Evolutionary conservation across 2,113 vertebrate genomes (phyloP).

Genomic region (Oxyruncus cristatus): DNA sequence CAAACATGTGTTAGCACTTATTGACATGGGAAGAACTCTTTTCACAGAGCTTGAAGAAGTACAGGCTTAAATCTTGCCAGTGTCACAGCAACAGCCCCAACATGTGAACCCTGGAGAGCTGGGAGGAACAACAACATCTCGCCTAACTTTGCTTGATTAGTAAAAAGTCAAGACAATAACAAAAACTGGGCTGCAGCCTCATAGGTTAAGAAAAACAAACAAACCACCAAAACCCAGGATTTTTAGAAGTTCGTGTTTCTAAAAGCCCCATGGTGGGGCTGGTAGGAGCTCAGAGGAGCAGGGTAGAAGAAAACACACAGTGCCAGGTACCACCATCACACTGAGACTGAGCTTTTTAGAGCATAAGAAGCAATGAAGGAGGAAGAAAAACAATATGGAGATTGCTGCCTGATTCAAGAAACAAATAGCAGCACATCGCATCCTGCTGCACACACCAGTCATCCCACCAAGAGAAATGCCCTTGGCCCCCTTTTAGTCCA

Average conservation of each 20-base stretch:
- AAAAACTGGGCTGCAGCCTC: background rate
- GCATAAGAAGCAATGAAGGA: background rate
- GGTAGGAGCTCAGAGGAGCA: background rate
- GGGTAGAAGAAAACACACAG: background rate
- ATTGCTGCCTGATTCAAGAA: background rate
- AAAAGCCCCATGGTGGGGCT: background rate
- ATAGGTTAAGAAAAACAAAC: background rate
- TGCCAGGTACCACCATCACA: background rate
- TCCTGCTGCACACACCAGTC: background rate
- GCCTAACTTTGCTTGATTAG: background rate
- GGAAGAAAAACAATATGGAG: accelerated
- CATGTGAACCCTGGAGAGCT: background rate
- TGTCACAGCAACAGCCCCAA: background rate
- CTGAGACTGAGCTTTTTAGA: background rate
- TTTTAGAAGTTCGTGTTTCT: background rate
- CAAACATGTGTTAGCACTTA: conserved; percentile 74
- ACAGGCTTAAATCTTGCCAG: conserved; percentile 4
- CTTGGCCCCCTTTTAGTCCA: background rate
- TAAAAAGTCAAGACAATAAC: background rate
- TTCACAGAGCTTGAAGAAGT: background rate
- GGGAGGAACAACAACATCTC: background rate
- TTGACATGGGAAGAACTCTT: conserved; percentile 55
- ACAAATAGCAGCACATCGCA: background rate
- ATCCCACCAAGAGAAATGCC: background rate
- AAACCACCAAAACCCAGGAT: accelerated